Evolutionary conservation across 2,797 vertebrate genomes (phyloP).

Genomic region (Alcedo atthis): DNA sequence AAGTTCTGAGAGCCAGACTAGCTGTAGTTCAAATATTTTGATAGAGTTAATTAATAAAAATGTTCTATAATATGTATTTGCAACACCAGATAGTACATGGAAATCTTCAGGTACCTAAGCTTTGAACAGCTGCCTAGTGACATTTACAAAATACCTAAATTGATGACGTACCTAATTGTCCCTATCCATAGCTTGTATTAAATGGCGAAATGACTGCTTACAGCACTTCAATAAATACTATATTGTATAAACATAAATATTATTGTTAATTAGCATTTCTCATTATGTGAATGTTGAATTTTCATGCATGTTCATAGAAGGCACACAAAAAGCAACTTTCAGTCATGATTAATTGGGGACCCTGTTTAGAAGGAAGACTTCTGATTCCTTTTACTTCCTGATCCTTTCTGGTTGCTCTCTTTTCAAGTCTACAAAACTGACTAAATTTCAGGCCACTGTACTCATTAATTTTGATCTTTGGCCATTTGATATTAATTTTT

Average conservation of each 20-base stretch:
- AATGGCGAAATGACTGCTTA: not conserved
- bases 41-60: not conserved
- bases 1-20: not conserved
- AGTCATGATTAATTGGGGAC: not conserved
- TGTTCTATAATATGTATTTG: not conserved
- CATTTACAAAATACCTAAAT: not conserved
- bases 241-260: not conserved
- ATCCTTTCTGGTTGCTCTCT: not conserved
- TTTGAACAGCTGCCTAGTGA: not conserved
- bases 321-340: not conserved
- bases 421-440: not conserved
- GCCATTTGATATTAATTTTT: not conserved
- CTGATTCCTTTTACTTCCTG: not conserved
- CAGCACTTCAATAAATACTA: not conserved
- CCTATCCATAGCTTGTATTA: not conserved
- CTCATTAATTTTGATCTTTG: not conserved
- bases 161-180: not conserved
- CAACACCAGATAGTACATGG: not conserved
- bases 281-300: not conserved
- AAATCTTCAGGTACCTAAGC: not conserved
- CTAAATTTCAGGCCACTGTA: not conserved
- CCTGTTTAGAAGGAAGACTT: not conserved
- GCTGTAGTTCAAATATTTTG: not conserved
- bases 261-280: not conserved
- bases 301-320: not conserved